Conservation (phyloP, 2,113 vertebrate species). For the Poecile atricapillus region DNA sequence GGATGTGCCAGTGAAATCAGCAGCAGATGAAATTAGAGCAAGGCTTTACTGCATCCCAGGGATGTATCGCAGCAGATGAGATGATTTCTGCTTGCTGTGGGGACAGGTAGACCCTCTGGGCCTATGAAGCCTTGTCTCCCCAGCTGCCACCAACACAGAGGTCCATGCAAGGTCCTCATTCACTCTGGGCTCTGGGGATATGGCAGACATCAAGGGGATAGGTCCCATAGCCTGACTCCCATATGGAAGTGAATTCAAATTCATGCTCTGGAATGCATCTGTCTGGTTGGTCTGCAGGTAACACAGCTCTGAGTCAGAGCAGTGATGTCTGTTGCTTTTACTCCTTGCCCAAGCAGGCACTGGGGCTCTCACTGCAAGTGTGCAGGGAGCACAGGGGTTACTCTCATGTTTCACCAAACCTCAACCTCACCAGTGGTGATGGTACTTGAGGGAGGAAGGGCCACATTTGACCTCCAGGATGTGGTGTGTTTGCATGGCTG, state of each 20-base stretch:
- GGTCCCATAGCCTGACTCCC: neutral
- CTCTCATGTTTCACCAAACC: neutral
- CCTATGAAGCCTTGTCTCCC: neutral
- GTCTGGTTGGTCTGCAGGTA: neutral
- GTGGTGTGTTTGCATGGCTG: neutral
- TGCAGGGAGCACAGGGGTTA: neutral
- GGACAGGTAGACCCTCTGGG: neutral
- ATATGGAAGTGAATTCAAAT: neutral
- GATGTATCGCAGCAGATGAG: neutral
- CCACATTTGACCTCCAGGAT: neutral
- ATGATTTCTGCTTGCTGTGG: neutral
- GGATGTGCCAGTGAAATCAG: neutral
- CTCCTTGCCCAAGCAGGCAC: rapidly evolving
- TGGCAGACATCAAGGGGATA: rapidly evolving
- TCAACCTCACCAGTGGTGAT: rapidly evolving
- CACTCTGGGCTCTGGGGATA: rapidly evolving
- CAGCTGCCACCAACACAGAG: rapidly evolving
- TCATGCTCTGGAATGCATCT: neutral
- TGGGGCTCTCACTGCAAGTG: rapidly evolving
- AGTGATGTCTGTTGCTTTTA: neutral
- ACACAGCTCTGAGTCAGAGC: neutral
- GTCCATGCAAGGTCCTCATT: rapidly evolving
- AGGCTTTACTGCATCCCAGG: neutral
- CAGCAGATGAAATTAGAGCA: neutral
- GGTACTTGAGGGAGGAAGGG: neutral